Percentiles rank a stretch among this genome's conserved stretches.
These are phyloP conservation scores for Anthopleura xanthogrammica DNA, from an alignment of 92 coral and sea anemone genomes.

Conservation along the genomic window DNA sequence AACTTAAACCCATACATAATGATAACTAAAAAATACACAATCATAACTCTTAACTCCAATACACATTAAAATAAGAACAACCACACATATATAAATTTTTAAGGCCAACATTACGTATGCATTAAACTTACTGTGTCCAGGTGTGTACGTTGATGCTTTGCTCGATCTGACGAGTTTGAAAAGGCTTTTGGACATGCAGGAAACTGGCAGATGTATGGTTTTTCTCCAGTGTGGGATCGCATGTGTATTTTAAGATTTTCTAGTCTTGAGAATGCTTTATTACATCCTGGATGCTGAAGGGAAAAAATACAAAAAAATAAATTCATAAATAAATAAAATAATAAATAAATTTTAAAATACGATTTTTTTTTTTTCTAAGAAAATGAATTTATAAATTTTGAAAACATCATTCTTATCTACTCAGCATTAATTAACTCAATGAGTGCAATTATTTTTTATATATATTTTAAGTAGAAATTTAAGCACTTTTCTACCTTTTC, in stretches of 20 bases:
- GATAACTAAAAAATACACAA: too few species aligned
- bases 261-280: conserved; percentile 93
- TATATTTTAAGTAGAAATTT: neutral
- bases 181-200: conserved; percentile 97
- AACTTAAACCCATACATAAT: too few species aligned
- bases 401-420: neutral
- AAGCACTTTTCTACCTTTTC: neutral
- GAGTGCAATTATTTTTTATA: neutral
- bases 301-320: neutral
- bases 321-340: too few species aligned
- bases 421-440: neutral
- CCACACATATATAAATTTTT: neutral
- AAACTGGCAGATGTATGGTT: conserved; percentile 92
- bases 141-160: conserved; percentile 97
- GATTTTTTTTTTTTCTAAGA: too few species aligned
- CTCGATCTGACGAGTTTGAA: conserved; percentile 96
- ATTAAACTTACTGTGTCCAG: conserved; percentile 79
- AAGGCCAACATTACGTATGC: neutral
- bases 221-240: conserved; percentile 99
- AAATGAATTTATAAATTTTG: neutral
- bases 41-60: too few species aligned
- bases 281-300: conserved; percentile 88
- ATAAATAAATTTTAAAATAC: too few species aligned
- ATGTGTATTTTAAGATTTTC: conserved; percentile 96
- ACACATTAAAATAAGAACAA: neutral